These are phyloP conservation scores for Cotesia chilonis DNA, from an alignment of 1,140 invertebrate genomes.

Conservation along the genomic window DNA sequence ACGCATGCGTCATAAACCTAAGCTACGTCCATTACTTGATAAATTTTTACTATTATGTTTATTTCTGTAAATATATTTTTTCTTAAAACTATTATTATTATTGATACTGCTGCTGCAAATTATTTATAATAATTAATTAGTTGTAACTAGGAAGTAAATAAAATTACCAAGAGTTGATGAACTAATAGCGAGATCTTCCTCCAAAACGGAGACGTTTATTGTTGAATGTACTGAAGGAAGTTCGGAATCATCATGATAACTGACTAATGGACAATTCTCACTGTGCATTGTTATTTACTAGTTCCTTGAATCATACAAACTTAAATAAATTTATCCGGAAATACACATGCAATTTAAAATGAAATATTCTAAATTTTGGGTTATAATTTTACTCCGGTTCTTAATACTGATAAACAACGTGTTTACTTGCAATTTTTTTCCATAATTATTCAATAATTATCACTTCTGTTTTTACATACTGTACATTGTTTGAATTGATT, in stretches of 20 bases:
- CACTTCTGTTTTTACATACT: no score
- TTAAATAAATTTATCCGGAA: no score
- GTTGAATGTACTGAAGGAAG: slow-evolving; percentile 34
- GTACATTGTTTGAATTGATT: no score
- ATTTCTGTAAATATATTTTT: background rate
- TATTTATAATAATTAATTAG: slow-evolving; percentile 12
- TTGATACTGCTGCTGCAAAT: background rate
- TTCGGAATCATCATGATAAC: slow-evolving; percentile 32
- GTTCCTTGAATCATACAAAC: background rate
- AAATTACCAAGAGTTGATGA: slow-evolving; percentile 45
- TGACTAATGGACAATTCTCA: slow-evolving; percentile 38
- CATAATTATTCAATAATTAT: no score
- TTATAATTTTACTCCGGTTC: no score
- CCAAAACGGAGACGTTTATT: slow-evolving; percentile 44
- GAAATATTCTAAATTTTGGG: no score
- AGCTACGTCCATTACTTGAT: slow-evolving; percentile 1
- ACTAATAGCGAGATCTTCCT: slow-evolving; percentile 48
- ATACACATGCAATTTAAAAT: no score
- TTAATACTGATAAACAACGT: no score
- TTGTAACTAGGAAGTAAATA: slow-evolving; percentile 16
- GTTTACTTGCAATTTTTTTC: no score
- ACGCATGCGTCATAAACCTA: background rate
- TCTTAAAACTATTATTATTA: background rate
- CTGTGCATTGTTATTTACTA: slow-evolving; percentile 33
- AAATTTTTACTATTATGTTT: no score